Base-by-base conservation (phyloP, 2,888 invertebrate genomes). In the Macropis europaea region DNA sequence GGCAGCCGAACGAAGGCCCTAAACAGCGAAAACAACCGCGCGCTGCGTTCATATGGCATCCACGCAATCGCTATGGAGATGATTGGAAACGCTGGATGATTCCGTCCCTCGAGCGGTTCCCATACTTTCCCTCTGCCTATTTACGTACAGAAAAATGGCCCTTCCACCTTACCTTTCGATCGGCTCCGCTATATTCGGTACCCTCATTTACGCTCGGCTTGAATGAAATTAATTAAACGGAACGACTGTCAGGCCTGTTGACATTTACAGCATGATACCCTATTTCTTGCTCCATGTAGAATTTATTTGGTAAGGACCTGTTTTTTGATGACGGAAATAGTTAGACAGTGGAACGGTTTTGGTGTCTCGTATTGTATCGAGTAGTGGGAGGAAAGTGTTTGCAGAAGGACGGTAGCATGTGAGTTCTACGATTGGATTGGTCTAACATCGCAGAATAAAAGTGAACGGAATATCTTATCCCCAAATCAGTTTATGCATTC, bases 11-110 rank as follows among this genome's bases (percentile, higher is more conserved):
- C 40, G 11, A 26, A 53, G 26, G 43, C 24, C n/a, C 5, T 15
- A 53, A 57, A 24, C 26, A 48, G 47, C 13, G 54, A 74, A 62
- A 50, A 56, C 59, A 61, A 57, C 47, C 15, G 40, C 59, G 26
- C 5, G 7, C 36, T 6, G 38, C 43, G 38, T 69, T 69, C 64
- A 66, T 59, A 66, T 40, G 52, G 38, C 15, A 26, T 34, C 53
- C 54, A 68, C 42, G 38, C 32, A 32, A 54, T 48, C 11, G n/a
- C 48, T n/a, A 11, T 43, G 11, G 30, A n/a, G 36, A 71, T 54
- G 43, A 45, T 54, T 59, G 67, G 4, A 17, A 11, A 70, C 24
- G 30, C 36, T 30, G 11, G 24, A 67, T 24, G 26, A 36, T 30
- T 61, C n/a, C 24, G 30, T 11, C 28, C 28, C 2, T 26, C 13